Conservation (phyloP, 2,113 vertebrate species). For the Telmatochromis brichardi region DNA sequence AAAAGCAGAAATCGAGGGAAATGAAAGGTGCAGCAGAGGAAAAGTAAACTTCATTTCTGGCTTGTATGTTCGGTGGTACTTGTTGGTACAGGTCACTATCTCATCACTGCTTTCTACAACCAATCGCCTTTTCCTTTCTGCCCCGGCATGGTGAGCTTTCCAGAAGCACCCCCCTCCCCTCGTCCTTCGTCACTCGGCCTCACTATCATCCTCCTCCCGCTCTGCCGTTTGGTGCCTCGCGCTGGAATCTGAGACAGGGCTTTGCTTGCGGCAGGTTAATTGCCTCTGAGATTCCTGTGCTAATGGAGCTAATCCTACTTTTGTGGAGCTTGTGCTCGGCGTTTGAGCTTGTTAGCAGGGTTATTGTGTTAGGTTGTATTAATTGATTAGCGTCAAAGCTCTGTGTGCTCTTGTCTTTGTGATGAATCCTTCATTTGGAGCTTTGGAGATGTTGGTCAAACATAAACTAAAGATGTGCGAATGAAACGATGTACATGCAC, state of each 20-base stretch:
- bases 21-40: neutral
- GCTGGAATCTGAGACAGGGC: conserved; percentile 27
- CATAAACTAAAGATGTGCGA: neutral
- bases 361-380: conserved; percentile 12
- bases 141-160: neutral
- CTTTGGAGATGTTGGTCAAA: neutral
- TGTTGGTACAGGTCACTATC: neutral
- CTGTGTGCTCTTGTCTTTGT: neutral
- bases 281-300: conserved; percentile 30
- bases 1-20: neutral
- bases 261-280: conserved; percentile 38
- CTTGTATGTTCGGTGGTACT: neutral
- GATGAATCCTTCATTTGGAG: neutral
- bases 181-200: neutral
- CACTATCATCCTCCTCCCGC: neutral
- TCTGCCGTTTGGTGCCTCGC: neutral
- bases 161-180: neutral
- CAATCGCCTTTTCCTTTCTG: neutral
- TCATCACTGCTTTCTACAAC: neutral
- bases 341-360: conserved; percentile 25
- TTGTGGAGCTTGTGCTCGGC: neutral
- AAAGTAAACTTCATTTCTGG: neutral
- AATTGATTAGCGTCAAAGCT: conserved; percentile 24
- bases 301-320: conserved; percentile 47
- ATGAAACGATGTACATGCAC: neutral